A percentile compares a stretch with the other conserved stretches of the same genome.
phyloP scores from a whole-genome alignment of 2,113 vertebrate genomes.

The Lophotis ruficrista region DNA sequence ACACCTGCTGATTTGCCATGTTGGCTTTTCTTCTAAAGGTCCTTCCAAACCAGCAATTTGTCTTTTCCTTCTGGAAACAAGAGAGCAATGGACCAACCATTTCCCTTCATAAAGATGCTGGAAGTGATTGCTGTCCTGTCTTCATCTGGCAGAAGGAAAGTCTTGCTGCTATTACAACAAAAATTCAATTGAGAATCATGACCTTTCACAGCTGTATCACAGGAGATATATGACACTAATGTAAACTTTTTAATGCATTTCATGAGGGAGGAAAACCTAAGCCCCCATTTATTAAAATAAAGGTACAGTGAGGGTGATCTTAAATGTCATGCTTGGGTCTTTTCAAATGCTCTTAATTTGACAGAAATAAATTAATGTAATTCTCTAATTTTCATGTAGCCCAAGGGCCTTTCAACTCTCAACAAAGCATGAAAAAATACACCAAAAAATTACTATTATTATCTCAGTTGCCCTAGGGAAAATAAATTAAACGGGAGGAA shows the following conservation, averaged over 20 bases:
- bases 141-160: background rate
- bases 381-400: background rate
- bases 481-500: conserved; percentile 7
- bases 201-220: background rate
- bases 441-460: background rate
- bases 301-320: background rate
- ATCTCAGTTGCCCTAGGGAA: background rate
- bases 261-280: background rate
- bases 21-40: background rate
- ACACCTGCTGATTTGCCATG: background rate
- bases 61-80: background rate
- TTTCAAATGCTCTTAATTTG: background rate
- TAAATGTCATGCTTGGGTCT: background rate
- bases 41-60: background rate
- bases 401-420: background rate
- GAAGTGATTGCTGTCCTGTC: background rate
- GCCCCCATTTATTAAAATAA: background rate
- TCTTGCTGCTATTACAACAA: background rate
- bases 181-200: background rate
- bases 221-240: background rate
- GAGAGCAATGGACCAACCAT: background rate
- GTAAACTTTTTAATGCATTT: background rate
- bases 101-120: background rate
- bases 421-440: background rate
- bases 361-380: conserved; percentile 17